Evolutionary conservation across 2,113 vertebrate species (phyloP).

Genomic region (Oreochromis tanganicae): DNA sequence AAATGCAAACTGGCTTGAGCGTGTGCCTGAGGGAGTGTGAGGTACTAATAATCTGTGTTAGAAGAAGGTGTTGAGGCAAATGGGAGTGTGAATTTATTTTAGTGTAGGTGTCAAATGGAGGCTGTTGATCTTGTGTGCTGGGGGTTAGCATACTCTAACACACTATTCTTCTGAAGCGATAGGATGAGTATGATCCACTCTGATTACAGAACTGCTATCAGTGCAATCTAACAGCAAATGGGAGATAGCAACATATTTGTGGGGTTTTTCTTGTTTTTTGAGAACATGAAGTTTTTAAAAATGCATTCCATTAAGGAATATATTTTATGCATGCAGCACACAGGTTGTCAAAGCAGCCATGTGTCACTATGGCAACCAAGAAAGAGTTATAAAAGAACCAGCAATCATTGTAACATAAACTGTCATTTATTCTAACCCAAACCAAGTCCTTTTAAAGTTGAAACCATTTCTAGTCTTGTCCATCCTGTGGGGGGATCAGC

Average conservation of each 20-base stretch:
- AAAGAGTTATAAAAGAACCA: not conserved
- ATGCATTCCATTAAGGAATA: not conserved
- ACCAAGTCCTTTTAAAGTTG: not conserved
- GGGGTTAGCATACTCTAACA: not conserved
- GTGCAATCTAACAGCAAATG: not conserved
- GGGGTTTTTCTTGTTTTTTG: accelerated
- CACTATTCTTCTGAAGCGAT: not conserved
- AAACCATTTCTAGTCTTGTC: not conserved
- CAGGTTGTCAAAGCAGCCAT: not conserved
- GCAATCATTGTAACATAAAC: not conserved
- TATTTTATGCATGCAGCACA: not conserved
- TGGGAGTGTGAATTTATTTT: slow-evolving; percentile 16
- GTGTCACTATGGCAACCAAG: not conserved
- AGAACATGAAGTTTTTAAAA: accelerated
- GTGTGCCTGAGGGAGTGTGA: not conserved
- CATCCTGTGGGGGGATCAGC: not conserved
- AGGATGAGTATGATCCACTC: not conserved
- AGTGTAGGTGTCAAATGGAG: not conserved
- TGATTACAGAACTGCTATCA: not conserved
- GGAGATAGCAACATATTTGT: not conserved
- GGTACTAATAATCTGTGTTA: slow-evolving; percentile 41
- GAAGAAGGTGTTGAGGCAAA: slow-evolving; percentile 34
- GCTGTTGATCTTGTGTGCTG: not conserved
- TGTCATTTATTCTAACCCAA: not conserved
- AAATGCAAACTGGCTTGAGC: not conserved